phyloP scores from a whole-genome alignment of 2,888 invertebrate genomes.

The Platerodrilus igneus region DNA sequence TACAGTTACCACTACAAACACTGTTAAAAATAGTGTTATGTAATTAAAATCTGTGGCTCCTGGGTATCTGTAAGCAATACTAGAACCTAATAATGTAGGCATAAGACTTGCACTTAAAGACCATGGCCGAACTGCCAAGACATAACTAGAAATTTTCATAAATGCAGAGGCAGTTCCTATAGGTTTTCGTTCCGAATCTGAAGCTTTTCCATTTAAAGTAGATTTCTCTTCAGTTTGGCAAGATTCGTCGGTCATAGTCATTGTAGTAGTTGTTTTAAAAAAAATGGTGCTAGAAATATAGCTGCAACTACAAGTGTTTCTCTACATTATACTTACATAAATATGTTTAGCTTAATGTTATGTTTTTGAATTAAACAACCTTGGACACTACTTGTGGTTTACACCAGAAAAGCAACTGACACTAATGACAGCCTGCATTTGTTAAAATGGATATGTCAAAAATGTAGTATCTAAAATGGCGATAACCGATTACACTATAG shows the following conservation, averaged over 20 bases:
- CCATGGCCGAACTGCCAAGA: constrained; percentile 89
- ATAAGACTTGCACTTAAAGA: constrained; percentile 87
- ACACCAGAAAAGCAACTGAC: too few species aligned
- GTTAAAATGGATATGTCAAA: too few species aligned
- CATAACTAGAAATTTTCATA: constrained; percentile 85
- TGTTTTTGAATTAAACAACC: too few species aligned
- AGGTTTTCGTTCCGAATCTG: constrained; percentile 4
- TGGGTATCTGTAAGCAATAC: constrained; percentile 78
- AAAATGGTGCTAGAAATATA: too few species aligned
- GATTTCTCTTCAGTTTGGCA: constrained; percentile 13
- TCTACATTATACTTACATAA: too few species aligned
- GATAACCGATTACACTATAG: too few species aligned
- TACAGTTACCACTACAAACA: constrained; percentile 83
- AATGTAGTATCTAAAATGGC: too few species aligned
- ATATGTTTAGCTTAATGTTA: too few species aligned
- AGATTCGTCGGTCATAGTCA: constrained; percentile 9
- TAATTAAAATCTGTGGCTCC: constrained; percentile 73
- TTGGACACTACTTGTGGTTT: too few species aligned
- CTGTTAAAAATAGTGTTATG: constrained; percentile 72
- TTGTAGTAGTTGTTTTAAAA: constrained; percentile 9
- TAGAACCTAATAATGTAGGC: constrained; percentile 86
- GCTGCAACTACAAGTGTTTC: too few species aligned
- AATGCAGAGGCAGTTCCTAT: constrained; percentile 48
- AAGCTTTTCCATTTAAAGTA: constrained; percentile 21
- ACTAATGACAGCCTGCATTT: too few species aligned